Percentiles rank a stretch among this genome's conserved stretches.
Conservation (phyloP, 2,113 vertebrate species). For the Puma concolor region DNA sequence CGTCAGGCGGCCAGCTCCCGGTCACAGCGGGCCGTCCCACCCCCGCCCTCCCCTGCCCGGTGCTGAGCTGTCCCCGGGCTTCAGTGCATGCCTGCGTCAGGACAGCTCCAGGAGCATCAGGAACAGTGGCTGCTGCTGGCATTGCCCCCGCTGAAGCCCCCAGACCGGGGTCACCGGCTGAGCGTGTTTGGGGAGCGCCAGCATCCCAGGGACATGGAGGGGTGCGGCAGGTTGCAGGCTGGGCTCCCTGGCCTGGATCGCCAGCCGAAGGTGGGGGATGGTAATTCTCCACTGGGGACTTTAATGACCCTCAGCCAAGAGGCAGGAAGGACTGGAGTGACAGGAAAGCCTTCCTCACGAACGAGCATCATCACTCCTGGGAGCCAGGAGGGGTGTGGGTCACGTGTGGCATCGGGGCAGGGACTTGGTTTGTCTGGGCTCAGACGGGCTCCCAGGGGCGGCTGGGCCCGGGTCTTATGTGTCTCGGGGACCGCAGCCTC, state of each 20-base stretch:
- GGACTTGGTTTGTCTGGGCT: not conserved
- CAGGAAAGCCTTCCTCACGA: accelerated
- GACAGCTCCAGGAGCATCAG: too few species aligned
- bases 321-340: accelerated
- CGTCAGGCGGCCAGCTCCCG: not conserved
- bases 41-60: accelerated
- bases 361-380: accelerated
- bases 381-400: accelerated
- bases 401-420: accelerated
- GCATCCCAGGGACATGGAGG: too few species aligned
- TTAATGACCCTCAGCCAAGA: not conserved
- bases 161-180: not conserved
- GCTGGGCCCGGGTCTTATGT: accelerated
- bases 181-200: accelerated
- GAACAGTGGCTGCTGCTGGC: not conserved
- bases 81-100: accelerated
- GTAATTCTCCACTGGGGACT: accelerated
- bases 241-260: not conserved
- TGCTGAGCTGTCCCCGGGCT: not conserved
- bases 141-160: not conserved
- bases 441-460: accelerated
- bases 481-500: not conserved
- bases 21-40: accelerated
- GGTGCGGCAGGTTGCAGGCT: not conserved
- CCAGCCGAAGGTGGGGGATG: accelerated